Percentiles rank a stretch among this genome's conserved stretches.
Conservation (phyloP, 30 jellyfish, hydroid and myxozoan genomes). For the Calvadosia cruxmelitensis region DNA sequence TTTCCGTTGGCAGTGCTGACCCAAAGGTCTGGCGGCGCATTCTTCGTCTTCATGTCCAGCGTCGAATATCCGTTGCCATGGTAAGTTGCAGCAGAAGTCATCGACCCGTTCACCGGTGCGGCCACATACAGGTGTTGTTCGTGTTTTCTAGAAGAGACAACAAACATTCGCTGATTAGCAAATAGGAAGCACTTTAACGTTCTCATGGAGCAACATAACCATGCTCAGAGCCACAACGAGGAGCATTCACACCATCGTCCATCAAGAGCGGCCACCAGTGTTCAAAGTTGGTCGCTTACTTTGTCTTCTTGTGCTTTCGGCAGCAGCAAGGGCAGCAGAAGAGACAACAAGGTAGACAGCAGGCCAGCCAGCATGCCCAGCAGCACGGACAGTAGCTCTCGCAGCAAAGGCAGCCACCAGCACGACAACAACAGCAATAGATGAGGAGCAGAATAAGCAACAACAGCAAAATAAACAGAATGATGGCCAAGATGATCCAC, state of each 20-base stretch:
- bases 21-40: slow-evolving; percentile 22
- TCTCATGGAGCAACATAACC: no score
- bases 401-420: slow-evolving; percentile 32
- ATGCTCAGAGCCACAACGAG: no score
- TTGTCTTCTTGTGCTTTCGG: slow-evolving; percentile 24
- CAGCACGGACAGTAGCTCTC: slow-evolving; percentile 74
- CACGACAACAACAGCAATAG: slow-evolving; percentile 77
- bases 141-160: background rate
- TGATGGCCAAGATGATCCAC: slow-evolving; percentile 83
- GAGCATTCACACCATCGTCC: no score
- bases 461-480: slow-evolving; percentile 52
- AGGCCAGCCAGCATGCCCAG: slow-evolving; percentile 29
- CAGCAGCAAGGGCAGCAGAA: slow-evolving; percentile 88
- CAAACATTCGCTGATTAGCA: no score
- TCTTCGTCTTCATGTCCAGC: background rate
- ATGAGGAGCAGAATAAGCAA: slow-evolving; percentile 51
- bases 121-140: background rate
- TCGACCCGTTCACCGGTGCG: background rate
- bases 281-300: no score
- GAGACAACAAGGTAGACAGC: slow-evolving; percentile 64
- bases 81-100: background rate
- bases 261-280: no score
- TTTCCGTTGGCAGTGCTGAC: slow-evolving; percentile 3
- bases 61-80: background rate
- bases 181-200: no score